Evolutionary conservation across 2,797 vertebrate species (phyloP).

Genomic region (Pristis pectinata): DNA sequence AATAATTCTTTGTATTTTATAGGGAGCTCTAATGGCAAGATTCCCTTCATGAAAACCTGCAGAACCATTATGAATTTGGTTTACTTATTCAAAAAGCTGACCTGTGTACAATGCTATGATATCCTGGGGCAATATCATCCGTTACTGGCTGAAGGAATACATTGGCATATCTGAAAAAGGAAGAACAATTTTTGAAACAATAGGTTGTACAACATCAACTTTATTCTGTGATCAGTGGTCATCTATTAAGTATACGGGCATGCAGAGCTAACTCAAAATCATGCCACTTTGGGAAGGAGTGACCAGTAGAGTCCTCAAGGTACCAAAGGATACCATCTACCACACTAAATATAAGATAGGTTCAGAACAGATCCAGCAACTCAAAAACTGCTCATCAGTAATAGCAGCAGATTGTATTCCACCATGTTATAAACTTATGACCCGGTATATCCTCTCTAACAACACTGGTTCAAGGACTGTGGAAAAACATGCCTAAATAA

Average conservation of each 20-base stretch:
- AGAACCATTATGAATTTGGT: slow-evolving; percentile 5
- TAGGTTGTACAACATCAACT: neutral
- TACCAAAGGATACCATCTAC: no score
- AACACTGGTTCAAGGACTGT: no score
- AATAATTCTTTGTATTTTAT: neutral
- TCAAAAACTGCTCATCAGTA: no score
- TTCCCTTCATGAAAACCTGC: neutral
- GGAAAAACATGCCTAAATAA: no score
- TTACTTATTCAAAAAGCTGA: slow-evolving; percentile 50
- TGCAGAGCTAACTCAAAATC: neutral
- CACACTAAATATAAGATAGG: no score
- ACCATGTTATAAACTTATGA: no score
- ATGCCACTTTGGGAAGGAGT: neutral
- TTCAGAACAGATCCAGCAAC: no score
- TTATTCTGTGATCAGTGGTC: neutral
- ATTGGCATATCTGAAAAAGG: slow-evolving; percentile 78
- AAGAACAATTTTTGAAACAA: neutral
- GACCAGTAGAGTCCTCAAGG: no score
- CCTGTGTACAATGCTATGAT: slow-evolving; percentile 96
- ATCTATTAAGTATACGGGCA: neutral
- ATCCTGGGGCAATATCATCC: slow-evolving; percentile 94
- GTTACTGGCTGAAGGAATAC: slow-evolving; percentile 96
- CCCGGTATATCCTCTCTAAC: no score
- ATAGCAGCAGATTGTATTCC: no score
- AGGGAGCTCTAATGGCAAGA: neutral